Base-by-base conservation (phyloP, 2,888 invertebrate species). In the Actias luna region DNA sequence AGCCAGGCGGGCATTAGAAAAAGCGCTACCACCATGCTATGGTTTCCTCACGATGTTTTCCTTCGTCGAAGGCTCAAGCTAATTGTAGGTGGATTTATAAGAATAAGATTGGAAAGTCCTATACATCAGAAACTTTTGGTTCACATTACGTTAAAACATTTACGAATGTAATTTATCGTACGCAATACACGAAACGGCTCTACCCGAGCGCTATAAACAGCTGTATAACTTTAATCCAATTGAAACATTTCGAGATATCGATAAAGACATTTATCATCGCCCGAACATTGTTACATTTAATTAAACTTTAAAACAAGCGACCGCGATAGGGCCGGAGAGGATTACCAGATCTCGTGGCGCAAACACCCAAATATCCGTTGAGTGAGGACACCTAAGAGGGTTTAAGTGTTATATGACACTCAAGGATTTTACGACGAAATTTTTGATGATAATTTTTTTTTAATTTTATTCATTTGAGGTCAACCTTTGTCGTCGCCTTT, bases 301-400 rank as follows among this genome's bases (percentile, higher is more conserved):
- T 80, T 80, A 76, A 80, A 80, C 76, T 80, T 80, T 80, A 79
- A 74, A 79, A 79, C 80, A 79, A 80, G 75, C 73, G 74, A 65
- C 74, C 73, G 58, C 70, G 72, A 75, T 79, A 78, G 71, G 64
- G 57, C 59, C 67, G 68, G 67, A 69, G 61, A 65, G 68, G 73
- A 75, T 76, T 74, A 76, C 76, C 74, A 70, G 73, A 76, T 75
- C 75, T 73, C 70, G 76, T 73, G 65, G 67, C 35, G 63, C 70
- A 70, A 72, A 73, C 63, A 71, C 70, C 71, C 69, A 70, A 72
- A 72, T 74, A 73, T 66, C 65, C 63, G 61, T 52, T 67, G 65
- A 66, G 64, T 67, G 65, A 65, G 58, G 58, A 52, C 50, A 36
- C 46, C 58, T 60, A 63, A 63, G 61, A 61, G 64, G 64, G 61